Conservation (phyloP, 2,888 invertebrate species). For the Dryomyza anilis region DNA sequence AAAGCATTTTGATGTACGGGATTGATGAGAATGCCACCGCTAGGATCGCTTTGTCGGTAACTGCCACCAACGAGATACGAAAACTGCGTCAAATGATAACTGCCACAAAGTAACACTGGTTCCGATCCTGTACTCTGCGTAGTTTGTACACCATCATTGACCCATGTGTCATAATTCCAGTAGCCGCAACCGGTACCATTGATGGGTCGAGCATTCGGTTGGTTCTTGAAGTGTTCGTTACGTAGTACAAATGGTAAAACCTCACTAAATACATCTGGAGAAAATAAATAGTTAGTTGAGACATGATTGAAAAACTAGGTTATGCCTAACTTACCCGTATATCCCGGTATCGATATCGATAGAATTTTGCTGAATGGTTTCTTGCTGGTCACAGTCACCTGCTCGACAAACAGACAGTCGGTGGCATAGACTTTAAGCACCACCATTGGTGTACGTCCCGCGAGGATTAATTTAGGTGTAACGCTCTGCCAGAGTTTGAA, state of each 20-base stretch:
- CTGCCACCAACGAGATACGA: conserved; percentile 63
- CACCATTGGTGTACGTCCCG: conserved; percentile 55
- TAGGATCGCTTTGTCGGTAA: conserved; percentile 44
- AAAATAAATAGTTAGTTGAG: not conserved
- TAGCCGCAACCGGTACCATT: conserved; percentile 63
- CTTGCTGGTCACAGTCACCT: conserved; percentile 49
- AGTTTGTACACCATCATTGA: conserved; percentile 62
- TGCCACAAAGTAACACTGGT: conserved; percentile 61
- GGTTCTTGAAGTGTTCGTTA: conserved; percentile 38
- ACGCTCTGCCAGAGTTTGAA: conserved; percentile 55
- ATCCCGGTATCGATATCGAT: conserved; percentile 68
- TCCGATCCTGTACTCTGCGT: conserved; percentile 37
- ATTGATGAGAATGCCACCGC: conserved; percentile 49
- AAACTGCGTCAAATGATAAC: conserved; percentile 69
- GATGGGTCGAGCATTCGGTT: not conserved
- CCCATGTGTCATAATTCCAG: conserved; percentile 70
- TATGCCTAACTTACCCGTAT: conserved; percentile 47
- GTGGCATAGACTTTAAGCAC: conserved; percentile 65
- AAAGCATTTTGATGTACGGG: conserved; percentile 61
- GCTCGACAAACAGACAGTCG: conserved; percentile 66
- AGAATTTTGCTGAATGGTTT: conserved; percentile 63
- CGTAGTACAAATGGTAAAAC: conserved; percentile 63
- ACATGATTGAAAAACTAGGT: not conserved
- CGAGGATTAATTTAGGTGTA: conserved; percentile 21
- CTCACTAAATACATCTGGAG: conserved; percentile 61